Evolutionary conservation across 2,888 invertebrate species (phyloP).

Genomic region (Agrochola lychnidis): DNA sequence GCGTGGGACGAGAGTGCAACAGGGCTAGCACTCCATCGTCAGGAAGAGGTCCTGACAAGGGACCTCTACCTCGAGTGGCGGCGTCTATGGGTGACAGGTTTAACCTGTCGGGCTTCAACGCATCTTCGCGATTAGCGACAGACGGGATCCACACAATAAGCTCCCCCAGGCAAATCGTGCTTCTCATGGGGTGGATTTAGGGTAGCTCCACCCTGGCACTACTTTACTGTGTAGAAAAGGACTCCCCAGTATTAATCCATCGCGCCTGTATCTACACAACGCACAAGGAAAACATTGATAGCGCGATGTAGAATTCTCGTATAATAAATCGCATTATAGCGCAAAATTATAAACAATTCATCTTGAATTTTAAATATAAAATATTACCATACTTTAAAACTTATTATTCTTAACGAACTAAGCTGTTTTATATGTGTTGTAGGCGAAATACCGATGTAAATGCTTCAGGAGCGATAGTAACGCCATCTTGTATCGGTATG

Average conservation of each 20-base stretch:
- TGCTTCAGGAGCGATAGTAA: conserved; percentile 37
- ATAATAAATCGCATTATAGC: background rate
- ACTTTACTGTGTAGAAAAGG: conserved; percentile 82
- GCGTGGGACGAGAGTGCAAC: background rate
- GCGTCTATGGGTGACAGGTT: background rate
- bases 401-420: background rate
- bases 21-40: background rate
- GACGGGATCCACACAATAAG: conserved; percentile 49
- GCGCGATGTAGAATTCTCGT: conserved; percentile 68
- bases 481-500: conserved; percentile 67
- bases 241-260: conserved; percentile 65
- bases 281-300: conserved; percentile 61
- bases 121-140: background rate
- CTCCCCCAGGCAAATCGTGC: conserved; percentile 57
- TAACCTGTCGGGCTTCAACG: background rate
- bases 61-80: background rate
- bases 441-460: conserved; percentile 20
- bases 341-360: background rate
- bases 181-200: conserved; percentile 66
- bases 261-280: conserved; percentile 41
- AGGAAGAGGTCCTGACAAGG: background rate
- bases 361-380: background rate
- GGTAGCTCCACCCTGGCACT: conserved; percentile 76
- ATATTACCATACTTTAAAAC: background rate
- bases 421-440: background rate